Evolutionary conservation across 92 coral and sea anemone genomes (phyloP).

Genomic region (Isaurus tuberculatus): DNA sequence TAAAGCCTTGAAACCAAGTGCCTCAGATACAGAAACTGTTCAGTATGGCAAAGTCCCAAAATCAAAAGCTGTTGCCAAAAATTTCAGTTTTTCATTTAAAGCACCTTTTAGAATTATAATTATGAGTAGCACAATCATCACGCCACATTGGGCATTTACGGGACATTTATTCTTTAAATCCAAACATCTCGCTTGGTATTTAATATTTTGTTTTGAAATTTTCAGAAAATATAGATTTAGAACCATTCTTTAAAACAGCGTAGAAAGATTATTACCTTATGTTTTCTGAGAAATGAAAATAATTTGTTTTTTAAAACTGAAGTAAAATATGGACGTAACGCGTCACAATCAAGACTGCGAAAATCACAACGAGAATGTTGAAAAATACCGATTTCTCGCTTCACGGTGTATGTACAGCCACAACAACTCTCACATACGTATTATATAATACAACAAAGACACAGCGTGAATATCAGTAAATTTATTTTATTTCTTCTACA

Average conservation of each 20-base stretch:
- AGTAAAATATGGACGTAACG: constrained; percentile 21
- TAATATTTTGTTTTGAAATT: constrained; percentile 9
- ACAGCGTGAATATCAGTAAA: constrained; percentile 18
- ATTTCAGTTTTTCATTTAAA: no score
- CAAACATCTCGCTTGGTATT: constrained; percentile 8
- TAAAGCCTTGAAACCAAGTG: no score
- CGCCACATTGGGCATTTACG: constrained; percentile 16
- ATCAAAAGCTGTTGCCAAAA: no score
- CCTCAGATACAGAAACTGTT: no score
- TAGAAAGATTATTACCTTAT: neutral
- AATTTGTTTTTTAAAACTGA: constrained; percentile 10
- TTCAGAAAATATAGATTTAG: neutral
- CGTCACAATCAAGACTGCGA: constrained; percentile 23
- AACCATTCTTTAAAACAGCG: neutral
- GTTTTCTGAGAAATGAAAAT: constrained; percentile 22
- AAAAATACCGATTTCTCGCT: constrained; percentile 28
- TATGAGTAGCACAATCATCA: constrained; percentile 32
- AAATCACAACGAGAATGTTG: constrained; percentile 25
- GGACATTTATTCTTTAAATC: constrained; percentile 15
- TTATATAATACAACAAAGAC: constrained; percentile 22
- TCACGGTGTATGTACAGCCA: constrained; percentile 2
- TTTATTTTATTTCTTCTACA: constrained; percentile 16
- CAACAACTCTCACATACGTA: constrained; percentile 10
- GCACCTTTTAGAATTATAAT: no score
- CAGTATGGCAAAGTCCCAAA: no score